A percentile compares a stretch with the other conserved stretches of the same genome.
Conservation (phyloP, 92 coral and sea anemone genomes). For the Diadumene lineata region DNA sequence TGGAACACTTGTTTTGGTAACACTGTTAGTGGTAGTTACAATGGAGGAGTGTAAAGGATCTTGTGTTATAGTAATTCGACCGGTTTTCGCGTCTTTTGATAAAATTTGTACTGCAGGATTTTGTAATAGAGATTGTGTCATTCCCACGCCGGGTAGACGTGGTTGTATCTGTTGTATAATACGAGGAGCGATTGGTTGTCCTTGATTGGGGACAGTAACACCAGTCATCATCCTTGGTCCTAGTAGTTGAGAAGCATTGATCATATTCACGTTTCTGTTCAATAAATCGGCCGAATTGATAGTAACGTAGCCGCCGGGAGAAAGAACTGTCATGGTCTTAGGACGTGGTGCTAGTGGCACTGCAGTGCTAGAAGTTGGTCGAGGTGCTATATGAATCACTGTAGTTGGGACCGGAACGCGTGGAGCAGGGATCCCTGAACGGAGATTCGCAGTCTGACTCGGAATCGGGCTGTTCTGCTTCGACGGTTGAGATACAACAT, state of each 20-base stretch:
- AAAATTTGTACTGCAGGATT: conserved; percentile 54
- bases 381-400: conserved; percentile 94
- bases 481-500: conserved; percentile 79
- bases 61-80: conserved; percentile 57
- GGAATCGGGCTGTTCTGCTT: conserved; percentile 84
- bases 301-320: conserved; percentile 79
- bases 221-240: conserved; percentile 85
- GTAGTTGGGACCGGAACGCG: conserved; percentile 76
- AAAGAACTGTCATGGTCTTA: conserved; percentile 84
- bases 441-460: conserved; percentile 68
- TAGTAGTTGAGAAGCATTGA: conserved; percentile 82
- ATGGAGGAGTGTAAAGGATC: conserved; percentile 45
- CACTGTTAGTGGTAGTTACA: conserved; percentile 38
- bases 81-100: conserved; percentile 55
- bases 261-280: conserved; percentile 71
- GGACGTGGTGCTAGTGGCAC: conserved; percentile 96
- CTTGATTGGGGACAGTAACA: conserved; percentile 72
- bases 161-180: conserved; percentile 81
- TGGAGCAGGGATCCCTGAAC: conserved; percentile 78
- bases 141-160: conserved; percentile 50
- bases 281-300: conserved; percentile 70
- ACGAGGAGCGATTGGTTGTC: conserved; percentile 73
- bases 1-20: conserved; percentile 33
- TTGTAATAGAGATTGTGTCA: conserved; percentile 30
- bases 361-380: conserved; percentile 90